Percentiles rank a stretch among this genome's conserved stretches.
phyloP scores from a whole-genome alignment of 92 coral and sea anemone species.

The Heteractis magnifica region DNA sequence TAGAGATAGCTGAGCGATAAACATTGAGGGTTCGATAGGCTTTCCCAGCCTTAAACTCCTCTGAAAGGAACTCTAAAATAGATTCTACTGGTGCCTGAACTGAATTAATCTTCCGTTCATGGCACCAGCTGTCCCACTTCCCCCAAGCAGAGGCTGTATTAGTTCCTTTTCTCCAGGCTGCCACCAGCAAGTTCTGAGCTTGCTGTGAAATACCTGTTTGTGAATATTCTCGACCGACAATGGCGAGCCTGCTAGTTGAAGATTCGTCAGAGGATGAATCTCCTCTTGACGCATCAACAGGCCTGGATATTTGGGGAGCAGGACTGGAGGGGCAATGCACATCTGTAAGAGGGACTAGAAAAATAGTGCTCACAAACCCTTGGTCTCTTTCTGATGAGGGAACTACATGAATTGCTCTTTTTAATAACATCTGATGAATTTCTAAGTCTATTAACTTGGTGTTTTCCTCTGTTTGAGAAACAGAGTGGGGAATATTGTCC shows the following conservation, averaged over 20 bases:
- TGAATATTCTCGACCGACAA: slow-evolving; percentile 47
- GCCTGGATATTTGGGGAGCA: slow-evolving; percentile 32
- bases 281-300: slow-evolving; percentile 48
- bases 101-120: slow-evolving; percentile 47
- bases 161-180: slow-evolving; percentile 54
- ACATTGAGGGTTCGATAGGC: slow-evolving; percentile 60
- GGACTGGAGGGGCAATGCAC: slow-evolving; percentile 47
- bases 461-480: slow-evolving; percentile 18
- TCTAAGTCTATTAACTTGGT: background rate
- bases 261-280: slow-evolving; percentile 39
- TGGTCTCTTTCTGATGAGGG: slow-evolving; percentile 33
- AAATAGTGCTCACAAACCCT: slow-evolving; percentile 49
- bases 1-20: slow-evolving; percentile 53
- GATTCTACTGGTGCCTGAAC: slow-evolving; percentile 46
- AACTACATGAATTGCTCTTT: slow-evolving; percentile 44
- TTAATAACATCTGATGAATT: slow-evolving; percentile 18
- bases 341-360: slow-evolving; percentile 58
- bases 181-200: slow-evolving; percentile 50
- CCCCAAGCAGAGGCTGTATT: slow-evolving; percentile 47
- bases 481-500: slow-evolving; percentile 12
- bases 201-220: slow-evolving; percentile 46
- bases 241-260: slow-evolving; percentile 65
- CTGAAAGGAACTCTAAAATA: slow-evolving; percentile 49
- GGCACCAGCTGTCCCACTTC: slow-evolving; percentile 59
- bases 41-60: slow-evolving; percentile 48